Conservation (phyloP, 2,113 vertebrate genomes). For the Cyprinodon tularosa region DNA sequence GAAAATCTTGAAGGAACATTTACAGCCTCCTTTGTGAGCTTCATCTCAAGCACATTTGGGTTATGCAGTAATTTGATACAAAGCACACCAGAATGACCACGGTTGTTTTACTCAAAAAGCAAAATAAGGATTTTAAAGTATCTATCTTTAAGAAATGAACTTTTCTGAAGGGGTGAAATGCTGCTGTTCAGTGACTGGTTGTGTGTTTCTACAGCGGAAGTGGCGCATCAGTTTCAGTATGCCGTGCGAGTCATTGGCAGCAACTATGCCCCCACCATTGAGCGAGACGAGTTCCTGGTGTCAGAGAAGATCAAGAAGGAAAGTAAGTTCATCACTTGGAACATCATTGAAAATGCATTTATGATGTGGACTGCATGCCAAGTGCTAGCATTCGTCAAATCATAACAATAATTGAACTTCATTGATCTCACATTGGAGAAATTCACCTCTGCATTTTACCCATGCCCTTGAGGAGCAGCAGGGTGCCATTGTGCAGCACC, state of each 20-base stretch:
- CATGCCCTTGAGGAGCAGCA: no score
- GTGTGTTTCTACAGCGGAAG: slow-evolving; percentile 84
- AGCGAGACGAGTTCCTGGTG: slow-evolving; percentile 96
- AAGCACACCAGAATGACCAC: no score
- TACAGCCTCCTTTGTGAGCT: no score
- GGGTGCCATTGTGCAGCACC: no score
- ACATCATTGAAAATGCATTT: no score
- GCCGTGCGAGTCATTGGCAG: slow-evolving; percentile 98
- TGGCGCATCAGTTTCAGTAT: slow-evolving; percentile 97
- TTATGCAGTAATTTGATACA: no score
- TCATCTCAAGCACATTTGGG: no score
- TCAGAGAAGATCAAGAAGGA: slow-evolving; percentile 99
- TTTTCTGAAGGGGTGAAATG: not conserved
- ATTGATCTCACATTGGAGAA: no score
- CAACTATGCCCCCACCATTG: slow-evolving; percentile 96
- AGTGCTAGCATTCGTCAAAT: not conserved
- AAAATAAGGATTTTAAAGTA: not conserved
- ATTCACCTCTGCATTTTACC: no score
- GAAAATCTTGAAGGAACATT: no score
- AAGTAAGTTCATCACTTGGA: slow-evolving; percentile 77
- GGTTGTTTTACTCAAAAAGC: not conserved
- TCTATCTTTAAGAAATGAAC: not conserved
- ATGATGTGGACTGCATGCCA: no score
- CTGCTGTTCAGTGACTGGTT: not conserved
- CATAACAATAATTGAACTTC: no score